These are phyloP conservation scores for Arbacia lixula DNA, from an alignment of 53 echinoderm and acorn worm genomes.

Conservation along the genomic window DNA sequence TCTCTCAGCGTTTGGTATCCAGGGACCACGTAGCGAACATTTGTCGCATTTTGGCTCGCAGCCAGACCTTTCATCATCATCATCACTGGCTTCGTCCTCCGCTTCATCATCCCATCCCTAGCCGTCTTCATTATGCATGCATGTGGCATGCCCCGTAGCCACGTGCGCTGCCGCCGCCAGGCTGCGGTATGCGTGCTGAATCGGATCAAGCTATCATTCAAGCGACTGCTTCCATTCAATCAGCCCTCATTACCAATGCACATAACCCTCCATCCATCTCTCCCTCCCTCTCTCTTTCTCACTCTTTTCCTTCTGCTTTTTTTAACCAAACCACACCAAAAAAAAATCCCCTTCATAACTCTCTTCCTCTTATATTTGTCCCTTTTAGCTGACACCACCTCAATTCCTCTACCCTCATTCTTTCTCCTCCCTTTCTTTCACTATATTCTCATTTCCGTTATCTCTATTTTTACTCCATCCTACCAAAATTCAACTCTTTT, in stretches of 20 bases:
- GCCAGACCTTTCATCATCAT: slow-evolving; percentile 58
- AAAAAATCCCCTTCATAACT: background rate
- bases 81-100: slow-evolving; percentile 29
- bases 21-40: slow-evolving; percentile 48
- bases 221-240: slow-evolving; percentile 48
- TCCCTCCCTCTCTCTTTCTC: background rate
- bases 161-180: slow-evolving; percentile 11
- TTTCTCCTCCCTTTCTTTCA: background rate
- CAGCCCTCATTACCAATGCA: slow-evolving; percentile 51
- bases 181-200: slow-evolving; percentile 31
- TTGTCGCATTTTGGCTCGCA: slow-evolving; percentile 53
- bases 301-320: background rate
- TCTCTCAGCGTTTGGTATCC: slow-evolving; percentile 16
- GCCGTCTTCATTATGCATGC: slow-evolving; percentile 51
- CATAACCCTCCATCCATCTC: slow-evolving; percentile 24
- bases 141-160: slow-evolving; percentile 44
- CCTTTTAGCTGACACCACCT: background rate
- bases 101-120: slow-evolving; percentile 27
- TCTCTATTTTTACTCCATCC: no score
- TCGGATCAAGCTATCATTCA: slow-evolving; percentile 59
- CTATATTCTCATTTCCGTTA: background rate
- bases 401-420: background rate
- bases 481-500: no score
- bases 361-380: background rate
- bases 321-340: background rate